A percentile compares a stretch with the other conserved stretches of the same genome.
Evolutionary conservation across 2,797 vertebrate species (phyloP).

Genomic region (Erethizon dorsatum): DNA sequence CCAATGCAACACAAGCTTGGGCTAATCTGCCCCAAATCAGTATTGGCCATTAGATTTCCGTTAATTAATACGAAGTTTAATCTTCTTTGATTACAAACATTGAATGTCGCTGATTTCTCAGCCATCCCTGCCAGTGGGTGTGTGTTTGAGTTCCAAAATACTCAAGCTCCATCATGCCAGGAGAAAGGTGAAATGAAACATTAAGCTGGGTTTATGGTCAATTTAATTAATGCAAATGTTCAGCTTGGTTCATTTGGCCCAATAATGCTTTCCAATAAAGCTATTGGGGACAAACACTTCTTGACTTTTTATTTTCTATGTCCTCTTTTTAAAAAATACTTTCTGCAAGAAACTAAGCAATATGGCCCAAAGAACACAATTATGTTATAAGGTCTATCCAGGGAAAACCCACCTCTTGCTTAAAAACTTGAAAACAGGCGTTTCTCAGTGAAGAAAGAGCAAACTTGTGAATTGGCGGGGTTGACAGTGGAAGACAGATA

Average conservation of each 20-base stretch:
- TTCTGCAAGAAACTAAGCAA: slow-evolving; percentile 65
- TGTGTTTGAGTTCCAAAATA: slow-evolving; percentile 61
- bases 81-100: slow-evolving; percentile 80
- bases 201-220: slow-evolving; percentile 83
- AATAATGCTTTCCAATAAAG: slow-evolving; percentile 83
- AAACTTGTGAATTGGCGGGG: not conserved
- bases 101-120: slow-evolving; percentile 41
- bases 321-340: slow-evolving; percentile 63
- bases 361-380: slow-evolving; percentile 45
- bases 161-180: slow-evolving; percentile 47
- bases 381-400: not conserved
- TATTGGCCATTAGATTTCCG: slow-evolving; percentile 49
- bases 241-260: slow-evolving; percentile 82
- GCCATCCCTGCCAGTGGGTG: slow-evolving; percentile 47
- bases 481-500: not conserved
- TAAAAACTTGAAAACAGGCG: slow-evolving; percentile 4
- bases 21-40: slow-evolving; percentile 24
- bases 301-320: slow-evolving; percentile 84
- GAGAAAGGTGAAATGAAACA: slow-evolving; percentile 84
- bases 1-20: not conserved
- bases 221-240: slow-evolving; percentile 84
- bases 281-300: slow-evolving; percentile 83
- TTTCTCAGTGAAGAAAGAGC: not conserved
- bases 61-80: slow-evolving; percentile 83
- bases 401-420: not conserved